These are phyloP conservation scores for Eidolon dupreanum DNA, from an alignment of 2,797 vertebrate genomes.

Conservation along the genomic window DNA sequence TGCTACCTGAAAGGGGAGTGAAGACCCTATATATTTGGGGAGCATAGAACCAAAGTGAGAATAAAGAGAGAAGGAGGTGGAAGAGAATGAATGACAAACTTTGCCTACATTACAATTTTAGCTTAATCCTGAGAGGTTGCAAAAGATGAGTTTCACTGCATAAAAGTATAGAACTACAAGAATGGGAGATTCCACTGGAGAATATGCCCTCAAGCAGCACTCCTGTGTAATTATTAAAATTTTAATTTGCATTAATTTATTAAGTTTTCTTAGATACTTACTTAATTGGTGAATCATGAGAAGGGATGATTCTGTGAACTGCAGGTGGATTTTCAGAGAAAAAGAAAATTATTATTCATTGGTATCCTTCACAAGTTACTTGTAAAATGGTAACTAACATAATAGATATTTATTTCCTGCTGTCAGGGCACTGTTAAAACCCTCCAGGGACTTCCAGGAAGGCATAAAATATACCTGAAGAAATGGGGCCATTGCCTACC, in stretches of 20 bases:
- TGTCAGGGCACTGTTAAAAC: not conserved
- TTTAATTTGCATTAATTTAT: not conserved
- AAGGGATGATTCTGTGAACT: not conserved
- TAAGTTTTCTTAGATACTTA: slow-evolving; percentile 48
- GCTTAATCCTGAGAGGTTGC: not conserved
- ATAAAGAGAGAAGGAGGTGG: not conserved
- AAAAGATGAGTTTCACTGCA: not conserved
- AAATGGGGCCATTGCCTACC: not conserved
- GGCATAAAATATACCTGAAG: not conserved
- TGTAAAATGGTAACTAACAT: not conserved
- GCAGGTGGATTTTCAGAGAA: slow-evolving; percentile 4
- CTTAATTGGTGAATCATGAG: not conserved
- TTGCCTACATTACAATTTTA: not conserved
- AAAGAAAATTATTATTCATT: slow-evolving; percentile 49
- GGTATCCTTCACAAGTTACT: not conserved
- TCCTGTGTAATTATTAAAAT: not conserved
- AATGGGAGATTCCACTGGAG: not conserved
- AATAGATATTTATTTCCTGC: not conserved
- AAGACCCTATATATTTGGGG: not conserved
- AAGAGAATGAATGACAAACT: not conserved
- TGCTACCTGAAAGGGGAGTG: not conserved
- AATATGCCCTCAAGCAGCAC: not conserved
- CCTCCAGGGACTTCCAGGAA: not conserved
- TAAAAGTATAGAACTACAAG: not conserved
- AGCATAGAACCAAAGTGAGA: not conserved